Evolutionary conservation across 2,888 invertebrate species (phyloP).

Genomic region (Drosophila suboccidentalis): DNA sequence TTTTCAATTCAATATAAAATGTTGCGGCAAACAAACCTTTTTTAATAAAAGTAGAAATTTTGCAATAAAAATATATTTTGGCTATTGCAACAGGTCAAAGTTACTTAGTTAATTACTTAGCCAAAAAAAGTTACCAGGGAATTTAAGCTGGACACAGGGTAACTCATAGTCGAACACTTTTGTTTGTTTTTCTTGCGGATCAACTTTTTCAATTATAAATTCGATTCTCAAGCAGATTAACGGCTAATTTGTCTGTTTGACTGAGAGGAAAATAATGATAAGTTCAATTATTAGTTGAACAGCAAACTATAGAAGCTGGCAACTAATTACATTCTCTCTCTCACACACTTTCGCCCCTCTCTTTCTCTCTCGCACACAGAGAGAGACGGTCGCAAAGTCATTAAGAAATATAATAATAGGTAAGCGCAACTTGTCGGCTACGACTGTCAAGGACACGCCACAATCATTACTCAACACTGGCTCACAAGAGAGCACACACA

Average conservation of each 20-base stretch:
- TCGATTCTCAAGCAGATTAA: not conserved
- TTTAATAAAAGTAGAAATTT: too few species aligned
- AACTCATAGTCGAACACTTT: not conserved
- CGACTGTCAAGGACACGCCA: constrained; percentile 57
- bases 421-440: constrained; percentile 47
- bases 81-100: too few species aligned
- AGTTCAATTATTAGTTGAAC: constrained; percentile 25
- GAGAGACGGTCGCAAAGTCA: not conserved
- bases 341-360: not conserved
- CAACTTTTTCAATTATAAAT: not conserved
- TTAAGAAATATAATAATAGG: constrained; percentile 44
- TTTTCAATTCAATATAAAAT: not conserved
- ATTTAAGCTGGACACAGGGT: not conserved
- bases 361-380: not conserved
- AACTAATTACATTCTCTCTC: constrained; percentile 27
- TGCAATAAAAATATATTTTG: too few species aligned
- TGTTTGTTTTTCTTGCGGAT: not conserved
- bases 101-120: too few species aligned
- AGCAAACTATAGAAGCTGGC: constrained; percentile 18
- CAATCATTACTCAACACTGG: constrained; percentile 51
- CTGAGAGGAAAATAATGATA: constrained; percentile 24
- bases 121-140: too few species aligned
- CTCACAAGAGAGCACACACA: not conserved
- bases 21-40: not conserved
- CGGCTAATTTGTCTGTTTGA: constrained; percentile 8